A percentile compares a stretch with the other conserved stretches of the same genome.
These are phyloP conservation scores for Amphiduros pacificus DNA, from an alignment of 2,888 invertebrate species.

Conservation along the genomic window DNA sequence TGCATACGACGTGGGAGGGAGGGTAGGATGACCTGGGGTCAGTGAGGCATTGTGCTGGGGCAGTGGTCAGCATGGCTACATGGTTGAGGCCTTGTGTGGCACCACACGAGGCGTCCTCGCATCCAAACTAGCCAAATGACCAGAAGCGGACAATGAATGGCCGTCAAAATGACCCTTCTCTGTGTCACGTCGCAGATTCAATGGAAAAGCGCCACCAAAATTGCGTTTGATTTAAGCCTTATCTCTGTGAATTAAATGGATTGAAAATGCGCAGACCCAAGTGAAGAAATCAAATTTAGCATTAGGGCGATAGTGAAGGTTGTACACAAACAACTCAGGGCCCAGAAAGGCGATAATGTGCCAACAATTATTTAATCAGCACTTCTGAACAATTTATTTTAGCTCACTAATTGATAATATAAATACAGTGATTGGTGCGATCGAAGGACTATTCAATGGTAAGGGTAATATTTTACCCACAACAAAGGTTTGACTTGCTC, in stretches of 20 bases:
- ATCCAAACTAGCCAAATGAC: no score
- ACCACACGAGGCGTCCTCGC: no score
- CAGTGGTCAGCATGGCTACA: no score
- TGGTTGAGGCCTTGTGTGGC: no score
- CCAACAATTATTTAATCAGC: conserved; percentile 18
- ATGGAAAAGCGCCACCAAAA: no score
- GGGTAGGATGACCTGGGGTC: no score
- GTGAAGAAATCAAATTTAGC: conserved; percentile 9
- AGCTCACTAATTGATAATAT: conserved; percentile 19
- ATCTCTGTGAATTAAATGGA: conserved; percentile 10
- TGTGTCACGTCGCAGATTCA: no score
- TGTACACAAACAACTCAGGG: no score
- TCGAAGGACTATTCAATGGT: conserved; percentile 1
- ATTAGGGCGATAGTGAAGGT: not conserved
- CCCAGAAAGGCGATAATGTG: conserved; percentile 9
- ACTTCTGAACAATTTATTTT: conserved; percentile 20
- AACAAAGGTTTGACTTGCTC: not conserved
- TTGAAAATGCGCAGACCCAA: not conserved
- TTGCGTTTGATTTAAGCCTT: conserved; percentile 5
- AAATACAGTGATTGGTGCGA: conserved; percentile 18
- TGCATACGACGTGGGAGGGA: no score
- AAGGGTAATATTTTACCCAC: conserved; percentile 5
- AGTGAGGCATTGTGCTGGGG: no score
- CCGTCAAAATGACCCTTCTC: no score
- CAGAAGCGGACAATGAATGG: no score